These are phyloP conservation scores for Alectura lathami DNA, from an alignment of 2,113 vertebrate species.

Conservation along the genomic window DNA sequence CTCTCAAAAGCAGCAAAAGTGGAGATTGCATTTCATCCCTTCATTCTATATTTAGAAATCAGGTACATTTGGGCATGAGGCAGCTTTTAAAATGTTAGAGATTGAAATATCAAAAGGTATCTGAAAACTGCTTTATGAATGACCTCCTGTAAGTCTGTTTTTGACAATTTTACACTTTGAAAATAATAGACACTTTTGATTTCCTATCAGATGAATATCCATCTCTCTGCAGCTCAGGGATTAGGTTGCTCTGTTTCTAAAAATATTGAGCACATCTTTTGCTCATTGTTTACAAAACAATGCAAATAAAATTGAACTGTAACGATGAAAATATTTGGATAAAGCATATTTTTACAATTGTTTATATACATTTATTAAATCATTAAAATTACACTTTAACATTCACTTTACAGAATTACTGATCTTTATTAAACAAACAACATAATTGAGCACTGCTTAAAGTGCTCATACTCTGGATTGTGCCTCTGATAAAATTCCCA, in stretches of 20 bases:
- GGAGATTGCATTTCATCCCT: neutral
- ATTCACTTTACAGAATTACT: neutral
- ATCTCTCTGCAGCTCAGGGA: neutral
- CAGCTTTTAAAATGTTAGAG: neutral
- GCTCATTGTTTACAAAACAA: neutral
- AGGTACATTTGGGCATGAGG: neutral
- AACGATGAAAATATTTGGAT: neutral
- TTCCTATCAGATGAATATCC: neutral
- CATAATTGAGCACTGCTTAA: neutral
- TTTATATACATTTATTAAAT: neutral
- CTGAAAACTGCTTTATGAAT: neutral
- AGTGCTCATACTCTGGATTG: neutral
- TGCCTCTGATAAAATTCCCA: neutral
- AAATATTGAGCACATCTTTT: neutral
- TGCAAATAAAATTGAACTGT: neutral
- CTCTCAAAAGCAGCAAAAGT: neutral
- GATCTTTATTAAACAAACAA: neutral
- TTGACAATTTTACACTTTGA: neutral
- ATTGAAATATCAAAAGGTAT: neutral
- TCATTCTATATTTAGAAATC: neutral
- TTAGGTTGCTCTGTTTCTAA: neutral
- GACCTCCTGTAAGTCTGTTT: neutral
- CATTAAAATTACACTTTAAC: neutral
- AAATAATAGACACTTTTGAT: neutral
- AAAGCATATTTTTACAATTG: neutral